These are phyloP conservation scores for Prunella himalayana DNA, from an alignment of 2,113 vertebrate species.

Conservation along the genomic window DNA sequence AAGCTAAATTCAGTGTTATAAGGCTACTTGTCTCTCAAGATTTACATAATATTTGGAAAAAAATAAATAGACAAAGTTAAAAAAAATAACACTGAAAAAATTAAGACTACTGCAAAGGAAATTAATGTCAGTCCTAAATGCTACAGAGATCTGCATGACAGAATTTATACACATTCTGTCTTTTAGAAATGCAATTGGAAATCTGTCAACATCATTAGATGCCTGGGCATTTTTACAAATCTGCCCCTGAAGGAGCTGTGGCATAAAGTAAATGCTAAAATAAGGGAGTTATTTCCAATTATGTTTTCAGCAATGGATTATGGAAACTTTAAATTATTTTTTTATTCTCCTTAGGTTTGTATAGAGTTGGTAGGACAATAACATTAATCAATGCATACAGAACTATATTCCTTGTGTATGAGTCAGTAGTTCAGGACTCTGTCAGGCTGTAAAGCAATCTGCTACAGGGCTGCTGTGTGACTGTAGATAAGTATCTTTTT, in stretches of 20 bases:
- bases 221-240: background rate
- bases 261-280: background rate
- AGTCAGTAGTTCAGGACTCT: background rate
- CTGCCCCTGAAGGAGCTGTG: background rate
- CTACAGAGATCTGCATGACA: background rate
- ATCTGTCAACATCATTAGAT: background rate
- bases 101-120: background rate
- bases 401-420: background rate
- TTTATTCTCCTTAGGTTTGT: background rate
- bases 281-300: background rate
- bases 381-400: background rate
- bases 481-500: background rate
- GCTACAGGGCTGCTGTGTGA: background rate
- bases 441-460: background rate
- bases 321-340: background rate
- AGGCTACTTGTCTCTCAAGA: background rate
- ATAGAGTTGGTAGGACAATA: background rate
- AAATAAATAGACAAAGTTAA: background rate
- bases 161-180: background rate
- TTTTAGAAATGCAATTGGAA: background rate
- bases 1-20: background rate
- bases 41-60: background rate
- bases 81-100: background rate
- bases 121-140: background rate
- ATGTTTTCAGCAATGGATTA: background rate